phyloP scores from a whole-genome alignment of 1,140 invertebrate species.

The Musca domestica region DNA sequence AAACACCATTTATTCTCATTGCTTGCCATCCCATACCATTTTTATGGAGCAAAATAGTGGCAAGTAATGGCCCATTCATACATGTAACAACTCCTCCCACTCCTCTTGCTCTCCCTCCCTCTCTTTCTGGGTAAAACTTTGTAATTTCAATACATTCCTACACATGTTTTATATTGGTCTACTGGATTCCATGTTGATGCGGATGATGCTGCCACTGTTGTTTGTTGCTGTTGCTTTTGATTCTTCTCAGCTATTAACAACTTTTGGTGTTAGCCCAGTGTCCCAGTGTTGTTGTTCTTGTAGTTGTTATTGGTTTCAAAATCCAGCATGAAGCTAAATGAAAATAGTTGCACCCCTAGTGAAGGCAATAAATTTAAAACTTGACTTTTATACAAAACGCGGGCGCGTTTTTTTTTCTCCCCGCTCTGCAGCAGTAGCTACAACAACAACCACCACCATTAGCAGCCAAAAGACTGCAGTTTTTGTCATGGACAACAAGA shows the following conservation, averaged over 20 bases:
- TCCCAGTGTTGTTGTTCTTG: not conserved
- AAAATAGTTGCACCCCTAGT: slow-evolving; percentile 21
- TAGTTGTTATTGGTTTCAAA: not conserved
- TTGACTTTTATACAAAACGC: slow-evolving; percentile 22
- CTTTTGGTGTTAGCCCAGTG: not conserved
- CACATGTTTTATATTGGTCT: not conserved
- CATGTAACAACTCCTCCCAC: too few species aligned
- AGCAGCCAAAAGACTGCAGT: not conserved
- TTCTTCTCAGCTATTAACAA: slow-evolving; percentile 17
- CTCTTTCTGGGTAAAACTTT: slow-evolving; percentile 4
- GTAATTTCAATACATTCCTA: not conserved
- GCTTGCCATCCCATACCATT: too few species aligned
- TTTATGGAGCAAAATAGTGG: too few species aligned
- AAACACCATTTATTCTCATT: not conserved
- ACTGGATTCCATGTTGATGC: not conserved
- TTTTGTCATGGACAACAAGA: too few species aligned
- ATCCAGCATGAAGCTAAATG: not conserved
- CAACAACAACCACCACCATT: not conserved
- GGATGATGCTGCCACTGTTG: not conserved
- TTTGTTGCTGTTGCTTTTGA: not conserved
- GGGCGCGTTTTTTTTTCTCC: not conserved
- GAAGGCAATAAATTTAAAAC: slow-evolving; percentile 21
- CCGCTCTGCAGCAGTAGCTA: not conserved
- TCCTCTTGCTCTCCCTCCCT: not conserved
- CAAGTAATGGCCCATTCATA: too few species aligned